Conservation (phyloP, 2,888 invertebrate species). For the Conops quadrifasciatus region DNA sequence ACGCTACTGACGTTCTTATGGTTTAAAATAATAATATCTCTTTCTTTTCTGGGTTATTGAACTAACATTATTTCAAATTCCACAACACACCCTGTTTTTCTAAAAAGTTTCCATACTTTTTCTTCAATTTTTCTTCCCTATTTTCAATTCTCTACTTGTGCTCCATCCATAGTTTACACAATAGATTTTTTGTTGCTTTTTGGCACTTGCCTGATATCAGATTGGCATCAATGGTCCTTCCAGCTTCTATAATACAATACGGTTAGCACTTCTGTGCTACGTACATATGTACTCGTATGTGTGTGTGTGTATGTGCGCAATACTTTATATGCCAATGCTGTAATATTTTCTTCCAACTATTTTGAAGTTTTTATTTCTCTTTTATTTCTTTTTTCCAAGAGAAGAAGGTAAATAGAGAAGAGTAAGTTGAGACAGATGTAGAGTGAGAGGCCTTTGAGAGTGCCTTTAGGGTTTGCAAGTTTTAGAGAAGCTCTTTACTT, state of each 20-base stretch:
- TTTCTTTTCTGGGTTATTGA: too few relatives aligned
- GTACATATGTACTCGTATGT: background rate
- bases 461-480: background rate
- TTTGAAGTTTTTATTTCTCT: constrained; percentile 14
- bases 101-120: background rate
- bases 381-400: constrained; percentile 3
- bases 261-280: constrained; percentile 17
- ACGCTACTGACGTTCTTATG: too few relatives aligned
- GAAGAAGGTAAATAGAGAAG: background rate
- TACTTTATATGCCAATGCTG: background rate
- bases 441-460: too few relatives aligned
- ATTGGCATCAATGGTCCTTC: background rate
- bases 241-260: constrained; percentile 13
- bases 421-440: background rate
- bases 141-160: background rate
- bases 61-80: too few relatives aligned
- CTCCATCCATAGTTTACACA: background rate
- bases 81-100: background rate
- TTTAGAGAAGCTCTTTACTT: background rate
- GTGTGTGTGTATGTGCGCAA: background rate
- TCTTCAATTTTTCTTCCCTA: background rate
- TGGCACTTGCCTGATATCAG: background rate
- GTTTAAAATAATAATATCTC: too few relatives aligned
- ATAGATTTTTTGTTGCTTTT: background rate
- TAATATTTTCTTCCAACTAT: constrained; percentile 20